phyloP scores from a whole-genome alignment of 2,888 invertebrate genomes.

The Sylvicola cinctus region DNA sequence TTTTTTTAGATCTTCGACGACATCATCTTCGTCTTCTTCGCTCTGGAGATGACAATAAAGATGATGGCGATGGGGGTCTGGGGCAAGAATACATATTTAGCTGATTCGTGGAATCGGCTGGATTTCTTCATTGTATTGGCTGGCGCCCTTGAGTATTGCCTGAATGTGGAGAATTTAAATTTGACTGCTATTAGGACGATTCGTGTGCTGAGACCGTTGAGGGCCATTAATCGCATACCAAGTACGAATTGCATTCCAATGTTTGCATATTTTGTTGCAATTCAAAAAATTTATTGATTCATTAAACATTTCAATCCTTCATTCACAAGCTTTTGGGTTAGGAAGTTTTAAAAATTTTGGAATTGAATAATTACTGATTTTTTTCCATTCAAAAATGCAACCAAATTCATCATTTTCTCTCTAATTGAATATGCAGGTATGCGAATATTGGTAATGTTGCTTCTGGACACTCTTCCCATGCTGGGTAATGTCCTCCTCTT shows the following conservation, averaged over 20 bases:
- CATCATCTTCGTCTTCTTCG: constrained; percentile 96
- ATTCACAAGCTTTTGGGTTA: too few relatives aligned
- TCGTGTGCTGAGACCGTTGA: constrained; percentile 82
- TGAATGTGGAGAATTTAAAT: constrained; percentile 94
- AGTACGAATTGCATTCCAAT: constrained; percentile 45
- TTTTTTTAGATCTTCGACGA: constrained; percentile 72
- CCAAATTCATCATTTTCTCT: too few relatives aligned
- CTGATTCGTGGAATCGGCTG: constrained; percentile 96
- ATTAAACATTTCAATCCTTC: too few relatives aligned
- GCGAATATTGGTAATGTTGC: constrained; percentile 94
- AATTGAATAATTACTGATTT: too few relatives aligned
- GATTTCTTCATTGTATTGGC: constrained; percentile 96
- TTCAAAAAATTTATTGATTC: neutral
- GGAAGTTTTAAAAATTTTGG: too few relatives aligned
- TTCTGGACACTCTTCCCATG: constrained; percentile 98
- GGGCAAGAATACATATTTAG: constrained; percentile 84
- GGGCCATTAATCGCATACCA: constrained; percentile 99
- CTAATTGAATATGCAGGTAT: too few relatives aligned
- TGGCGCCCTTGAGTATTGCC: constrained; percentile 75
- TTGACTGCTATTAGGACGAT: constrained; percentile 96
- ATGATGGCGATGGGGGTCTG: constrained; percentile 96
- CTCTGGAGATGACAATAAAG: constrained; percentile 95
- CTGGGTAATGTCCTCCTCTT: constrained; percentile 93
- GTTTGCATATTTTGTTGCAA: neutral
- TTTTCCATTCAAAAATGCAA: too few relatives aligned